Base-by-base conservation (phyloP, 2,888 invertebrate species). In the Abrostola tripartita region DNA sequence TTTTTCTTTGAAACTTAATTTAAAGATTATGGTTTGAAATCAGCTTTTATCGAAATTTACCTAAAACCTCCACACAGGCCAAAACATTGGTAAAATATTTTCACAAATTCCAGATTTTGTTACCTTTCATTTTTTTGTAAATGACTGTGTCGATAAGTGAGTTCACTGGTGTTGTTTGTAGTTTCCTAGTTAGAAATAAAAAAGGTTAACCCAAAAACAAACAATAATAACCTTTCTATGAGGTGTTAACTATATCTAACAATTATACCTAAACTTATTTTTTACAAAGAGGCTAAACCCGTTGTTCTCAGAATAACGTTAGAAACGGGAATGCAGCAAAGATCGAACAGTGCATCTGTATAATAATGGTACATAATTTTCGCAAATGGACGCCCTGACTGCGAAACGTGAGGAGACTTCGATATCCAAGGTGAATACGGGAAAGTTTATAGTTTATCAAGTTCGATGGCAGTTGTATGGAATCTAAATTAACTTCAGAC, bases 361-460 rank as follows among this genome's bases (percentile, higher is more conserved):
- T 42, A 61, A 64, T 72, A 73, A 61, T 64, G 54, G 35, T 57
- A 49, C 37, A 60, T 68, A 62, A 68, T 73, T 70, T 75, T 68
- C 60, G 60, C 63, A 66, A 78, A 75, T 68, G 61, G 65, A 24
- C 37, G 65, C 52, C 42, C 44, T 35, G 56, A 44, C 51, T 12
- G 42, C 44, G 9, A 12, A 55, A 75, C 73, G 75, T 77, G 79
- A 68, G 52, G 37, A 44, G 66, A 65, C 67, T 72, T 24, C 75
- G 49, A 71, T 72, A 68, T 49, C 24, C 51, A 10, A 61, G 12
- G 58, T 42, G 56, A 65, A 56, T 44, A 77, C 57, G 49, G 59
- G 51, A 35, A 68, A 65, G 56, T 74, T 69, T 60, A 72, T 64
- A 79, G 68, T 74, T 79, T 75, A 79, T 72, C 68, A 79, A 74